phyloP scores from a whole-genome alignment of 2,113 vertebrate species.

The Microtus pennsylvanicus region DNA sequence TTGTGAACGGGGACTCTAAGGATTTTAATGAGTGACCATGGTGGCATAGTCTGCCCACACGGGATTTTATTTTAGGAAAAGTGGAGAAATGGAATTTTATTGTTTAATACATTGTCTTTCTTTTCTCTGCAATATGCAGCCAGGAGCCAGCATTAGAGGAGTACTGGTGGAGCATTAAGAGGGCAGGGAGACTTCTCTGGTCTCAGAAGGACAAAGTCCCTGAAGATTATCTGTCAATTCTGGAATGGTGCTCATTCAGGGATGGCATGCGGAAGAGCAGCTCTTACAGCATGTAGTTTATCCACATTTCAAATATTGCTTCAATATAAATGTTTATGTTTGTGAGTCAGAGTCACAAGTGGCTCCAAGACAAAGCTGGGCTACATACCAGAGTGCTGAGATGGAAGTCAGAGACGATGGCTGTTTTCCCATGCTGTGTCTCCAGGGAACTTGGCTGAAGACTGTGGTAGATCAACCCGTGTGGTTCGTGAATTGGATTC shows the following conservation, averaged over 20 bases:
- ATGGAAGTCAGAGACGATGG: conserved; percentile 26
- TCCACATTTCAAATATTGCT: conserved; percentile 67
- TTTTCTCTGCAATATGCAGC: neutral
- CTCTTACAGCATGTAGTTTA: conserved; percentile 54
- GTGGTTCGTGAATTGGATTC: neutral
- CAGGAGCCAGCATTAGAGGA: neutral
- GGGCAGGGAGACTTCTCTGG: neutral
- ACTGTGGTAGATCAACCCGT: conserved; percentile 33
- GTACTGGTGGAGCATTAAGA: neutral
- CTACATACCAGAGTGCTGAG: conserved; percentile 31
- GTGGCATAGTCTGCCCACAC: neutral
- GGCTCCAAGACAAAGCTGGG: conserved; percentile 50
- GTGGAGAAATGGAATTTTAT: neutral
- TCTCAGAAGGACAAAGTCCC: conserved; percentile 20
- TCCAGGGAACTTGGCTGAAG: conserved; percentile 17
- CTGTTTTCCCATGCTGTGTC: conserved; percentile 24
- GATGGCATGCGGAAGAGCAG: conserved; percentile 42
- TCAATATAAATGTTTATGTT: conserved; percentile 74
- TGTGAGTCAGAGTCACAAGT: conserved; percentile 69
- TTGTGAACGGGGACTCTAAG: neutral
- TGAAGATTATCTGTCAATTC: conserved; percentile 1
- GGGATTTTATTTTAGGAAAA: neutral
- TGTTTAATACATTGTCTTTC: neutral
- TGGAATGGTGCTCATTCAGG: conserved; percentile 30
- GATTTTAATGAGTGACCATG: neutral